phyloP scores from a whole-genome alignment of 1,140 invertebrate genomes.

The Cydia fagiglandana region DNA sequence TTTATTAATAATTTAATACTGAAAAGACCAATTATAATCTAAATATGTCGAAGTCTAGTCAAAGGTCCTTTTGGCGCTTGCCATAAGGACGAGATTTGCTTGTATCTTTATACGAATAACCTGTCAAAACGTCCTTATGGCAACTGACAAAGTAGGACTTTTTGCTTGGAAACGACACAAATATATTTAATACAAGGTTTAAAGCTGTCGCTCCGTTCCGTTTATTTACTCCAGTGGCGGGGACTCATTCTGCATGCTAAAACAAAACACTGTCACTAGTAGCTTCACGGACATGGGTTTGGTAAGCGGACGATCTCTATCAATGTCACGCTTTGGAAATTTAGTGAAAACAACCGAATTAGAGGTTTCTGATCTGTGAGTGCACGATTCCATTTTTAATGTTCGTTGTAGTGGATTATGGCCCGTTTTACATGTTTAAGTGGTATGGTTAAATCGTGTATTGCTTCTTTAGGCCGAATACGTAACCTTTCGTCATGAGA shows the following conservation, averaged over 20 bases:
- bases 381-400: constrained; percentile 9
- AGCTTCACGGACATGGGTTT: constrained; percentile 57
- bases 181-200: no score
- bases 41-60: no score
- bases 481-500: no score
- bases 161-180: no score
- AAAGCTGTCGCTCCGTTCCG: not conserved
- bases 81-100: no score
- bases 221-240: not conserved
- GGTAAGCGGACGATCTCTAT: constrained; percentile 57
- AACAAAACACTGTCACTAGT: constrained; percentile 31
- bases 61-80: no score
- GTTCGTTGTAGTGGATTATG: not conserved
- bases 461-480: not conserved
- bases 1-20: no score
- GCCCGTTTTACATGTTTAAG: not conserved
- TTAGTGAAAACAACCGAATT: constrained; percentile 49
- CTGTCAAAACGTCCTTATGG: no score
- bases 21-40: no score
- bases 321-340: constrained; percentile 62
- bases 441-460: not conserved
- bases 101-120: no score
- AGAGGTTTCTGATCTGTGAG: not conserved
- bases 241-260: constrained; percentile 21
- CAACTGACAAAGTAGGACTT: no score